Evolutionary conservation across 2,888 invertebrate genomes (phyloP), one percentile per base, ranked within the genome.

Genomic region (Willowsia nigromaculata): DNA sequence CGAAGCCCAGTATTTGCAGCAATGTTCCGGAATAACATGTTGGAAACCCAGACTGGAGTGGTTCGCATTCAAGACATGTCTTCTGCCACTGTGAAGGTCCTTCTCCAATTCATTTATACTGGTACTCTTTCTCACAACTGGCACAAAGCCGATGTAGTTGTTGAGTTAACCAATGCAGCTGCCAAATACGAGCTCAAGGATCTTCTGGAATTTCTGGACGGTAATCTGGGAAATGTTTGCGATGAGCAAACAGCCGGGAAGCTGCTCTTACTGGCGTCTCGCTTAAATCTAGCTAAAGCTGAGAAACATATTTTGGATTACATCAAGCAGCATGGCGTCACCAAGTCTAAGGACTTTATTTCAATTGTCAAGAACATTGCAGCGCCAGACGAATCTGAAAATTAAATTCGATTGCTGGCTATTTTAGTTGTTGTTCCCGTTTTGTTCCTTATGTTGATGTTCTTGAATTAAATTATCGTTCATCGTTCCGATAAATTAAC

Each of bases 21-120:
- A 1, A 85, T 85, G 85, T 85, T 85, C 18, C 15, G 27, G 4
- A 37, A 30, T 15, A 15, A 76, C 25, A 62, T 85, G 78, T 7
- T 3, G 11, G 85, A 85, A 37, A 4, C 25, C 3, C 27, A 62
- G 59, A 85, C 62, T 27, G 85, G 85, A 33, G 47, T 85, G 18
- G 43, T 85, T 5, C 74, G 47, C 27, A 25, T 85, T 13, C 22
- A 76, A n/a, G 85, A 85, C 25, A 25, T 85, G 15, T 78, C 78
- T 9, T 11, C 15, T 11, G 22, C 18, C 6, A 47, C 62, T 9
- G 4, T 85, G 15, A 78, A 78, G 6, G 15, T 43, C 9, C n/a
- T 85, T 2, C 62, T 85, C 13, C 62, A 85, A 3, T 85, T 27
- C 62, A 33, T 85, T 11, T 78, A 78, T 62, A 78, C 59, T 30